Base-by-base conservation (phyloP, 2,797 vertebrate genomes). In the Platyrinchus mystaceus region DNA sequence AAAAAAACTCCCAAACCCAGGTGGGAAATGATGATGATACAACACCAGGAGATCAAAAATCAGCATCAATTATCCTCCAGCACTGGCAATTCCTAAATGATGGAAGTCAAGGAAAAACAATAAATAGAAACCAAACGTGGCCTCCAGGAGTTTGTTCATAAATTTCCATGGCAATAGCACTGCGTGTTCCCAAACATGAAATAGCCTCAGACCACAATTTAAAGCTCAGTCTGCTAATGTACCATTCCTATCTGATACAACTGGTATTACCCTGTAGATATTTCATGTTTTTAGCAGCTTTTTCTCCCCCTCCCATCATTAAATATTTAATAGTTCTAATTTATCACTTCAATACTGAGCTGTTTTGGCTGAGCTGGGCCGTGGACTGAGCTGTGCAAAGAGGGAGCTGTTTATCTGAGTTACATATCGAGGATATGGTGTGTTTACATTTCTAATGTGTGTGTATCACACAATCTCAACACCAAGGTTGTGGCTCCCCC, bases 251-350 rank as follows among this genome's bases (percentile, higher is more conserved):
- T 59, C 83, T 77, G 70, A 37, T 73, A 74, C 47, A 89, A 70
- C 52, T 90, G 93, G 93, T 92, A 95, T 93, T 92, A 94, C 96
- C 73, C 87, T 27, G 34, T 76, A 70, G 69, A 70, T 84, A 73
- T 81, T 97, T 96, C 27, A 95, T 89, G 70, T 3, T 53, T 93
- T 95, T 71, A 96, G 95, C 49, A 93, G 79, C 49, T 94, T 95
- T 92, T 49, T 10, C 4, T 4, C 70, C 70, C 34, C 93, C 53
- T 68, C 78, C 73, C 68, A 44, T 34, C 86, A 85, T 92, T 95
- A 94, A 97, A 96, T 95, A 96, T 97, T 97, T 84, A 96, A 28
- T 71, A 67, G 73, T 60, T 75, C 79, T 96, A 96, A 97, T 95
- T 95, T 92, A 94, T 97, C 96, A 89, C 87, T 97, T 97, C 80